phyloP scores from a whole-genome alignment of 2,113 vertebrate genomes.

The Noturus placidus region DNA sequence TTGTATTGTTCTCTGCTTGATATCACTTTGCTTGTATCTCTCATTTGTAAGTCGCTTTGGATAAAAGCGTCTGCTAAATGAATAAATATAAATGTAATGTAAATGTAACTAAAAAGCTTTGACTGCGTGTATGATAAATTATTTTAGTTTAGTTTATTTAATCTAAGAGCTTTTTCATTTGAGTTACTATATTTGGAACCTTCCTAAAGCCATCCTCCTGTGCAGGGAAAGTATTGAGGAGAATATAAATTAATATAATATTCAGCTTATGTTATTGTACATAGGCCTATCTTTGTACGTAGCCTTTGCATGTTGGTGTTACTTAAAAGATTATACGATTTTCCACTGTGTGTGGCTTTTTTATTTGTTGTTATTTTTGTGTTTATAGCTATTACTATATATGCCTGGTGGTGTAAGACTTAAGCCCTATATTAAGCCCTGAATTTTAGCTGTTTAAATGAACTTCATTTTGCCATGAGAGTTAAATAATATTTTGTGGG shows the following conservation, averaged over 20 bases:
- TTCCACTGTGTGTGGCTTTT: background rate
- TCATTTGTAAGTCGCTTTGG: no score
- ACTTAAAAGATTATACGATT: background rate
- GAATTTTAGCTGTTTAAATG: background rate
- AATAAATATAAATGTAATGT: no score
- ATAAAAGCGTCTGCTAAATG: no score
- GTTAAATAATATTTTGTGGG: background rate
- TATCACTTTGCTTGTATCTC: no score
- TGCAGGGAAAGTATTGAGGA: background rate
- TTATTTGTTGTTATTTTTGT: background rate
- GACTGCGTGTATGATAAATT: slow-evolving; percentile 13
- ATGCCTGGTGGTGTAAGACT: background rate
- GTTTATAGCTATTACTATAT: background rate
- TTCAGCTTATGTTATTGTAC: background rate
- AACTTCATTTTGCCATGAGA: background rate
- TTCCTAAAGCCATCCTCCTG: background rate
- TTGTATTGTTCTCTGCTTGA: no score
- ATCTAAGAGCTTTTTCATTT: slow-evolving; percentile 25
- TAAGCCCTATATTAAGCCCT: background rate
- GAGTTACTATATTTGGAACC: slow-evolving; percentile 3
- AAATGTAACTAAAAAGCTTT: slow-evolving; percentile 22
- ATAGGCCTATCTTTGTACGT: background rate
- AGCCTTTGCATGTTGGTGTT: background rate
- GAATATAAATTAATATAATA: background rate
- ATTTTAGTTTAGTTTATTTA: slow-evolving; percentile 16